phyloP scores from a whole-genome alignment of 2,113 vertebrate genomes.

The Cyphomyrus discorhynchus region DNA sequence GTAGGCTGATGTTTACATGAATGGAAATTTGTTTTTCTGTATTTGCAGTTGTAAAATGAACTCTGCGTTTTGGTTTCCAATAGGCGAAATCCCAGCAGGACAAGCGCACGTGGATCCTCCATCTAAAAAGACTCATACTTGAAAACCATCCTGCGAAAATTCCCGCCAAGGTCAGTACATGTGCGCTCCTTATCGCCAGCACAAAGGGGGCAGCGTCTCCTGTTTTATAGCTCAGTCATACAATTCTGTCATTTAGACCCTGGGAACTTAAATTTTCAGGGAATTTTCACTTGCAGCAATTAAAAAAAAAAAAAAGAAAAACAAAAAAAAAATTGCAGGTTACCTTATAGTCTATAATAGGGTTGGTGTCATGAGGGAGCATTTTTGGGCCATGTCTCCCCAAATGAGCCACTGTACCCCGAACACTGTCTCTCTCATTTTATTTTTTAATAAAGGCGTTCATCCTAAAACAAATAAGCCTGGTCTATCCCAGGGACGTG shows the following conservation, averaged over 20 bases:
- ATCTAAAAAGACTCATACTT: conserved; percentile 93
- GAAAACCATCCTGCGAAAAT: conserved; percentile 98
- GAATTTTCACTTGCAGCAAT: neutral
- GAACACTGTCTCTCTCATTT: neutral
- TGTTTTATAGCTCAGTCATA: neutral
- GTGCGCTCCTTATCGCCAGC: neutral
- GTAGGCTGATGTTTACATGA: neutral
- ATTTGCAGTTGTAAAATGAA: neutral
- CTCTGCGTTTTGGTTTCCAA: conserved; percentile 14
- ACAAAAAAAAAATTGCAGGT: neutral
- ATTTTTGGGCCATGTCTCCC: too few species aligned
- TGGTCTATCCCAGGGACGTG: neutral
- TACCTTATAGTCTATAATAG: neutral
- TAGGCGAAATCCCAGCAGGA: conserved; percentile 94
- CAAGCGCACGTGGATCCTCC: conserved; percentile 93
- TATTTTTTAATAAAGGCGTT: neutral
- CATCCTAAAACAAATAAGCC: neutral
- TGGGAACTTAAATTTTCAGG: neutral
- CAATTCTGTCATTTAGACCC: neutral
- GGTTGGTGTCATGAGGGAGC: neutral
- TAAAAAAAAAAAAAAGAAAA: too few species aligned
- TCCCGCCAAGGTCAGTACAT: conserved; percentile 81
- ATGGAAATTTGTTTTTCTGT: neutral
- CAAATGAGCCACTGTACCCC: too few species aligned
- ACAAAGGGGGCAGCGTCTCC: neutral